These are phyloP conservation scores for Parauchenoglanis ngamensis DNA, from an alignment of 2,797 vertebrate genomes.

Conservation along the genomic window DNA sequence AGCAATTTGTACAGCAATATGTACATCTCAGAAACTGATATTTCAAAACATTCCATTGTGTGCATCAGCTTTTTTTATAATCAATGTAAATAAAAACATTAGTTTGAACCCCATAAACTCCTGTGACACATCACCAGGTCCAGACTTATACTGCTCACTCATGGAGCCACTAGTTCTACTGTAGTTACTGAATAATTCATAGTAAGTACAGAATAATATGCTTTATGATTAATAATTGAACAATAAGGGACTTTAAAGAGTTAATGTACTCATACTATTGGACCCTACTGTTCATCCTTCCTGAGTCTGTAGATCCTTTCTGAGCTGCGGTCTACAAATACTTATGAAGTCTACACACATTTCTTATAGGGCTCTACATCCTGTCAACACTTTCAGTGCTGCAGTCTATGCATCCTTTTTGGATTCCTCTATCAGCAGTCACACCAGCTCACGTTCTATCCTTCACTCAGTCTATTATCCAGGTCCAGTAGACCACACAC, in stretches of 20 bases:
- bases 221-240: slow-evolving; percentile 29
- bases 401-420: not conserved
- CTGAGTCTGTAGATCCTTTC: slow-evolving; percentile 18
- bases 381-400: not conserved
- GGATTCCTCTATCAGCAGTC: slow-evolving; percentile 1
- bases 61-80: not conserved
- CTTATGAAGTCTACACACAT: slow-evolving; percentile 4
- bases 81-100: slow-evolving; percentile 2
- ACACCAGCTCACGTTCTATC: slow-evolving; percentile 7
- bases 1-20: not conserved
- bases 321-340: not conserved
- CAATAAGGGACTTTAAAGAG: not conserved
- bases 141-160: not conserved
- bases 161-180: slow-evolving; percentile 7
- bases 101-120: not conserved
- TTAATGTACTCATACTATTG: slow-evolving; percentile 19
- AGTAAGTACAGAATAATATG: slow-evolving; percentile 24
- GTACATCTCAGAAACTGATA: not conserved
- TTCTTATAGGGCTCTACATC: not conserved
- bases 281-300: slow-evolving; percentile 14
- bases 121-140: not conserved
- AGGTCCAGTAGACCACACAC: slow-evolving; percentile 20
- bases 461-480: slow-evolving; percentile 17
- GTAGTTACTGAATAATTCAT: slow-evolving; percentile 33
- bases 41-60: not conserved